These are phyloP conservation scores for Agonopterix subpropinquella DNA, from an alignment of 2,888 invertebrate genomes.

Conservation along the genomic window DNA sequence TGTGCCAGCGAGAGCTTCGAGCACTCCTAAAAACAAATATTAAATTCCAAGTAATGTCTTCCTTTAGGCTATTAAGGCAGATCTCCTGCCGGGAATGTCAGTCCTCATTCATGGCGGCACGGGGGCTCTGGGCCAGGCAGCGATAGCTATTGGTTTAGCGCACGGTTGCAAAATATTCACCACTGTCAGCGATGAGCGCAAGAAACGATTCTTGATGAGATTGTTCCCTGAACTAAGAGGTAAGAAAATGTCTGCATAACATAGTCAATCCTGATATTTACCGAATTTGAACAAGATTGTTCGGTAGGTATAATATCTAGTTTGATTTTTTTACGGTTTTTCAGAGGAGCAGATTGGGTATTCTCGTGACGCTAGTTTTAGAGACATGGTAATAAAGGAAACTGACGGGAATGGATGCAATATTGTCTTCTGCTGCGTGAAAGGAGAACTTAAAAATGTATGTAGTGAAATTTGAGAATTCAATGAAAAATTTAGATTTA, in stretches of 20 bases:
- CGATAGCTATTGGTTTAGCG: slow-evolving; percentile 27
- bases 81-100: slow-evolving; percentile 2
- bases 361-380: slow-evolving; percentile 41
- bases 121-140: slow-evolving; percentile 31
- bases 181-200: slow-evolving; percentile 31
- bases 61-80: slow-evolving; percentile 8
- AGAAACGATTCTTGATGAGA: slow-evolving; percentile 29
- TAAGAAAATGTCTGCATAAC: slow-evolving; percentile 11
- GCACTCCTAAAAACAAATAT: background rate
- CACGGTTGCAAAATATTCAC: slow-evolving; percentile 26
- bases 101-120: slow-evolving; percentile 24
- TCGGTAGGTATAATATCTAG: background rate
- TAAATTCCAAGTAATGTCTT: background rate
- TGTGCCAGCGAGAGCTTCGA: background rate
- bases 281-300: background rate
- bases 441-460: slow-evolving; percentile 39
- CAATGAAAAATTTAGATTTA: background rate
- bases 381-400: slow-evolving; percentile 30
- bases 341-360: slow-evolving; percentile 41
- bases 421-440: slow-evolving; percentile 34
- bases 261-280: background rate
- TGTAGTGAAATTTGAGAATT: slow-evolving; percentile 7
- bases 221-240: slow-evolving; percentile 38
- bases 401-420: slow-evolving; percentile 40
- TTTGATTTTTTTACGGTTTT: slow-evolving; percentile 11